A percentile compares a stretch with the other conserved stretches of the same genome.
These are phyloP conservation scores for Nesometra sesokonis DNA, from an alignment of 35 echinoderm and acorn worm species.

Conservation along the genomic window DNA sequence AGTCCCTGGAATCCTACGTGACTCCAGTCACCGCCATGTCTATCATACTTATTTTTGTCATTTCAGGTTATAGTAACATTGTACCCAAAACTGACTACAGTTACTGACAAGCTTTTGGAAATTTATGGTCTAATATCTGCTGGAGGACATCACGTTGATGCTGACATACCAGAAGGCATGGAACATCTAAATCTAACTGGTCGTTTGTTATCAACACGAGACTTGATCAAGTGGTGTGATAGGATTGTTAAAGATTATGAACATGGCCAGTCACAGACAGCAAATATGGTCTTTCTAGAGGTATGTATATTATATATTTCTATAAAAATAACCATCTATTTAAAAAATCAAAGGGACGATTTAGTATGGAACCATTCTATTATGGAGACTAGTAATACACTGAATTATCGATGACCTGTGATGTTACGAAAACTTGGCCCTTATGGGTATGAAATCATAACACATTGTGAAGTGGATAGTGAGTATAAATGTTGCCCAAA, in stretches of 20 bases:
- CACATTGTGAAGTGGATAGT: too few relatives aligned
- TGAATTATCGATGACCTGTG: too few relatives aligned
- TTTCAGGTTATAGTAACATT: constrained; percentile 60
- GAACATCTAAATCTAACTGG: neutral
- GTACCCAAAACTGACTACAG: constrained; percentile 53
- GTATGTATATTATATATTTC: constrained; percentile 13
- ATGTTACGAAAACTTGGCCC: too few relatives aligned
- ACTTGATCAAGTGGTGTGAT: constrained; percentile 95
- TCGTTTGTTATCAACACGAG: constrained; percentile 36
- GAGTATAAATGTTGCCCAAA: too few relatives aligned
- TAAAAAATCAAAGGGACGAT: too few relatives aligned
- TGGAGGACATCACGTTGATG: constrained; percentile 30
- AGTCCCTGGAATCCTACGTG: too few relatives aligned
- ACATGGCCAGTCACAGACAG: constrained; percentile 20
- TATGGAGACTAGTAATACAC: too few relatives aligned
- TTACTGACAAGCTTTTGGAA: constrained; percentile 59
- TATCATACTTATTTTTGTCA: neutral
- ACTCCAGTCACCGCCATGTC: too few relatives aligned
- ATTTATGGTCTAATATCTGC: constrained; percentile 71
- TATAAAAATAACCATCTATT: neutral
- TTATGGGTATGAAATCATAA: too few relatives aligned
- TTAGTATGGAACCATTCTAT: too few relatives aligned
- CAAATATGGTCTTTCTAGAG: constrained; percentile 79
- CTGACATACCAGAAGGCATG: constrained; percentile 1
- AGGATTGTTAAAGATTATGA: constrained; percentile 51